Conservation (phyloP, 2,888 invertebrate species). For the Petrolisthes cinctipes region DNA sequence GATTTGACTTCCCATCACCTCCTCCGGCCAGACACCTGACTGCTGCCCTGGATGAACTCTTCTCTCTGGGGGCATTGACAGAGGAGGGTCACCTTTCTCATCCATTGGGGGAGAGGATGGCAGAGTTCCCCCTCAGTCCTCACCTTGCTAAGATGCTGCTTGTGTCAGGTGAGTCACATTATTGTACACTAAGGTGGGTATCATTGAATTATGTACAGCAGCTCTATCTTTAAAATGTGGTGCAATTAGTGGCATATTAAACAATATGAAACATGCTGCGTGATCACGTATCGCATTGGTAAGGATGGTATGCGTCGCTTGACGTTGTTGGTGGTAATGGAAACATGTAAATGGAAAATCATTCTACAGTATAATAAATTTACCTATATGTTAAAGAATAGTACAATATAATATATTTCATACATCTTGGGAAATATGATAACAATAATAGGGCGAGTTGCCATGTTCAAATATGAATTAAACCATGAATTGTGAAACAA, state of each 20-base stretch:
- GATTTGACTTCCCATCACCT: conserved; percentile 91
- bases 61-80: conserved; percentile 86
- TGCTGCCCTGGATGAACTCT: conserved; percentile 86
- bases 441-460: too few species aligned
- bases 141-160: conserved; percentile 83
- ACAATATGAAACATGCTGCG: background rate
- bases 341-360: too few species aligned
- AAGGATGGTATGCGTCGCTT: too few species aligned
- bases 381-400: too few species aligned
- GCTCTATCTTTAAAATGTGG: background rate
- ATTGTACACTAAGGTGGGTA: background rate
- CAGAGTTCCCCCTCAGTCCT: conserved; percentile 91
- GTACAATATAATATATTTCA: too few species aligned
- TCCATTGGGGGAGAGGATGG: conserved; percentile 85
- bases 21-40: conserved; percentile 91
- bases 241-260: background rate
- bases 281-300: background rate
- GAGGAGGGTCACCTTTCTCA: conserved; percentile 81
- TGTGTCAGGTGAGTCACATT: conserved; percentile 48
- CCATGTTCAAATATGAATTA: too few species aligned
- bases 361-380: too few species aligned
- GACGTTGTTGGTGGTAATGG: too few species aligned
- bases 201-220: too few species aligned
- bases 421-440: too few species aligned
- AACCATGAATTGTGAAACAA: too few species aligned